Percentiles rank a stretch among this genome's conserved stretches.
phyloP scores from a whole-genome alignment of 2,888 invertebrate species.

The Lottia gigantea region DNA sequence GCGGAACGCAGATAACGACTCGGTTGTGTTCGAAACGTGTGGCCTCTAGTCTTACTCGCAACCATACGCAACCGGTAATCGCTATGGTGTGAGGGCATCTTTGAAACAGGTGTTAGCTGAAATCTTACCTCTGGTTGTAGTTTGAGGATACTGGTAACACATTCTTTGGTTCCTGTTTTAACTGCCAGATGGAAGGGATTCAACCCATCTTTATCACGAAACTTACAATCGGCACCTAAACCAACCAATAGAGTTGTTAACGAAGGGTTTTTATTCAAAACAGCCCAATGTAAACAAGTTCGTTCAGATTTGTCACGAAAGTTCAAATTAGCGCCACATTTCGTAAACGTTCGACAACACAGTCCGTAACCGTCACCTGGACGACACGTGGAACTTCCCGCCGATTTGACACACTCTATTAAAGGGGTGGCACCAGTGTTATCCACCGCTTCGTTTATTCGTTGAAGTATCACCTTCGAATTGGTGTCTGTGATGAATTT shows the following conservation, averaged over 20 bases:
- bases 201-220: conserved; percentile 40
- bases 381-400: neutral
- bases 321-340: conserved; percentile 40
- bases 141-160: conserved; percentile 32
- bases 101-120: neutral
- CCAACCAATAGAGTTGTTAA: conserved; percentile 33
- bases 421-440: conserved; percentile 39
- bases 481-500: conserved; percentile 18
- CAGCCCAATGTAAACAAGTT: conserved; percentile 44
- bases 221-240: conserved; percentile 35
- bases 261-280: conserved; percentile 29
- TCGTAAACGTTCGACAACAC: conserved; percentile 38
- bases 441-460: conserved; percentile 38
- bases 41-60: too few species aligned
- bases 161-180: conserved; percentile 36
- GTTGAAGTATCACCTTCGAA: neutral
- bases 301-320: conserved; percentile 36
- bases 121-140: conserved; percentile 33
- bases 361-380: conserved; percentile 33
- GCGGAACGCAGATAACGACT: too few species aligned
- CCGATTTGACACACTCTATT: conserved; percentile 39
- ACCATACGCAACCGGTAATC: too few species aligned
- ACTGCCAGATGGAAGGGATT: conserved; percentile 41
- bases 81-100: too few species aligned
- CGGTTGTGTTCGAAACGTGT: too few species aligned